Conservation (phyloP, 2,113 vertebrate species). For the Aix galericulata region DNA sequence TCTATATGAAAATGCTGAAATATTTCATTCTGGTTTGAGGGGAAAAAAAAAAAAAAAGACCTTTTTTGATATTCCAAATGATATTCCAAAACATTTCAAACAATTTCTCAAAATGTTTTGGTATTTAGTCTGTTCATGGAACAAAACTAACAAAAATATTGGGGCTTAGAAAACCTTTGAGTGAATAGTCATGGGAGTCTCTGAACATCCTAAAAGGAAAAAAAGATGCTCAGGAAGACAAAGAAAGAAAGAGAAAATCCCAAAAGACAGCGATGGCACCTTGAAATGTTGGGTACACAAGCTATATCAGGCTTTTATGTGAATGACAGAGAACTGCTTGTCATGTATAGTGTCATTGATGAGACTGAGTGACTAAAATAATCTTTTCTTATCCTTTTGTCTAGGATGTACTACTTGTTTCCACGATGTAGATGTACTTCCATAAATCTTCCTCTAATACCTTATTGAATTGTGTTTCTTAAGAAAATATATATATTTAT, state of each 20-base stretch:
- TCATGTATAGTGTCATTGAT: not conserved
- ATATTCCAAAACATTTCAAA: not conserved
- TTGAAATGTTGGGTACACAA: not conserved
- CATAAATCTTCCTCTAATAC: not conserved
- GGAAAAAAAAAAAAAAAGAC: not conserved
- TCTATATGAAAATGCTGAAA: not conserved
- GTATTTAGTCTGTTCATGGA: not conserved
- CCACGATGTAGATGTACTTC: not conserved
- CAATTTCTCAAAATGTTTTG: not conserved
- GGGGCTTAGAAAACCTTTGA: not conserved
- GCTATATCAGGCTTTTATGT: not conserved
- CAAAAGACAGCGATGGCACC: not conserved
- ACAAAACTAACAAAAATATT: not conserved
- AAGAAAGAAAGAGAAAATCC: not conserved
- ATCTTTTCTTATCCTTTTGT: not conserved
- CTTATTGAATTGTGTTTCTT: not conserved
- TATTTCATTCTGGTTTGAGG: not conserved
- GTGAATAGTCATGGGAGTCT: not conserved
- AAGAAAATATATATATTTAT: too few species aligned
- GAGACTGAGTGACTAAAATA: not conserved
- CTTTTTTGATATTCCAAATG: rapidly evolving
- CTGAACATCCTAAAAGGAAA: not conserved
- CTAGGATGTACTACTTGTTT: not conserved
- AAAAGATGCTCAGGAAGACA: not conserved
- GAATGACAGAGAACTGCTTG: not conserved